Base-by-base conservation (phyloP, 2,113 vertebrate genomes). In the Heterochromis multidens region DNA sequence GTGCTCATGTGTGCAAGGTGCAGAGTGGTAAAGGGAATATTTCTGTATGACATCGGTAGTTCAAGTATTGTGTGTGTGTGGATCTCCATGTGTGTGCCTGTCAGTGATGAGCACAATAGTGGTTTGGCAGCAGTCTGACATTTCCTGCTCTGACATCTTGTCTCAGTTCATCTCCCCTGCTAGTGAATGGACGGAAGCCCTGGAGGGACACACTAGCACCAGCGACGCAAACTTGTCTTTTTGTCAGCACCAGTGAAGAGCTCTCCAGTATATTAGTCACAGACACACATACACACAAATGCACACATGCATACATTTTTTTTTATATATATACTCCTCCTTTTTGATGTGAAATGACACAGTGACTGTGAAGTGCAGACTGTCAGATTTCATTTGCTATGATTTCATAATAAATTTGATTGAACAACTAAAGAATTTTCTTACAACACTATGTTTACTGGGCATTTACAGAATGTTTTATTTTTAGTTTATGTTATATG, bases 131-230 rank as follows among this genome's bases (percentile, higher is more conserved):
- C 89, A 80, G 80, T 89, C 93, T 95, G 94, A 95, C 94, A 95
- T 95, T 94, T 95, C 89, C 92, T 94, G 92, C 94, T 93, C 94
- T 95, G 94, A 95, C 94, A 95, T 95, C 94, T 94, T 95, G 94
- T 95, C 94, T 95, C 92, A 95, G 94, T 95, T 95, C 94, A 95
- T 95, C 92, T 95, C 92, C 93, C 89, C 79, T 88, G 63, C 93
- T 80, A 90, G 82, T 93, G 93, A 93, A 95, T 81, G 91, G 93
- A 95, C 90, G 86, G 92, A 94, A 90, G 92, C 92, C 94, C 94
- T 95, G 91, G 86, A 95, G 94, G 94, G 94, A 95, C 94, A 95
- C 70, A 92, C 85, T 81, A 72, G 90, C 94, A 95, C 92, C 91
- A 92, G 89, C 88, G 7, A 91, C 81, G 82, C 94, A 95, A 95